Evolutionary conservation across 1,140 invertebrate species (phyloP), one percentile per base, ranked within the genome.

Genomic region (Idris sp.): DNA sequence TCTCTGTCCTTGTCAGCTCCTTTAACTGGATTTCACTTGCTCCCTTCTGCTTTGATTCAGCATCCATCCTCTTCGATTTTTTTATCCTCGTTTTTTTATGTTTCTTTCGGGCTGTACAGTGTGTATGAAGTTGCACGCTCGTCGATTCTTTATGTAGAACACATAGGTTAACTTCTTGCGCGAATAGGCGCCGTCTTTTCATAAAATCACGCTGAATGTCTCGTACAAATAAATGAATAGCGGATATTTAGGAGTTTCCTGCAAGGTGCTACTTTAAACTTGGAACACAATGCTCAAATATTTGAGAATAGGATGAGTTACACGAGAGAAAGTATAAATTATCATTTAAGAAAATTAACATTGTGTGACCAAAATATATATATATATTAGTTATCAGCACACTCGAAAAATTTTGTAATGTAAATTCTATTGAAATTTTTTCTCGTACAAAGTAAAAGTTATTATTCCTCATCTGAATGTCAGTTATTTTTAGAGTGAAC

Each of bases 141-240:
- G 25, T 56, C 58, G 59, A 49, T 49, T 49, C 56, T 68, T 74
- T 62, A 74, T 74, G 62, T 74, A 54, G 49, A 56, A 74, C 54
- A 10, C 36, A 14, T 58, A 43, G 53, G 51, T 49, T 49, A 25
- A n/a, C 14, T 36, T 54, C 19, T 56, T 38, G 8, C 33, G 18
- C 28, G 19, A n/a, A 40, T 36, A 41, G 38, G 36, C 59, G 59
- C 58, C 43, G 51, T 67, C 33, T 53, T 59, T 67, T 74, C 48
- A 41, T 51, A 62, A 58, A 49, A 62, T 72, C 56, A 49, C 36
- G 13, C 14, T 0, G 7, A 62, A 49, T 7, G 35, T 56, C 33
- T 68, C 19, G 9, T 26, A 46, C 46, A 26, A 53, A 59, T 59
- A 44, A 59, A 46, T 46, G 31, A 43, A 8, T 38, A 43, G 38